Evolutionary conservation across 2,113 vertebrate genomes (phyloP).

Genomic region (Phoxinus phoxinus): DNA sequence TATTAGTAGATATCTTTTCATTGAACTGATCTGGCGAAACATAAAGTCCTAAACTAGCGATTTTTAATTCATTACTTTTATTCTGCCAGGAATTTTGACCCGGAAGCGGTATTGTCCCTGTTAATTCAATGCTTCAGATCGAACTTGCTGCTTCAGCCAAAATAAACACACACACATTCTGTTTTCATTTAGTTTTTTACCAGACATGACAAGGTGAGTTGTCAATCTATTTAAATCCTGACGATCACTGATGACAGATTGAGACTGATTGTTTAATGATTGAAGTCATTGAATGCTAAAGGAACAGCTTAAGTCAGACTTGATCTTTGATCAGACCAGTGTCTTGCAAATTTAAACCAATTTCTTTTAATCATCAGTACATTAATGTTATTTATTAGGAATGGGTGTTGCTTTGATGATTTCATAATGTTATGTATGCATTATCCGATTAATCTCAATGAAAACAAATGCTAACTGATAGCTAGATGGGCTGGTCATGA

Average conservation of each 20-base stretch:
- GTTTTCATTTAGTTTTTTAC: neutral
- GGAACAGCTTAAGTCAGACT: neutral
- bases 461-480: neutral
- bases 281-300: neutral
- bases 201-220: slow-evolving; percentile 53
- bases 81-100: slow-evolving; percentile 21
- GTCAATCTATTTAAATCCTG: neutral
- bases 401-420: neutral
- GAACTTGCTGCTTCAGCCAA: neutral
- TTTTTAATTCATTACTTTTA: neutral
- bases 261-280: neutral
- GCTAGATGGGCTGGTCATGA: neutral
- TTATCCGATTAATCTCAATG: neutral
- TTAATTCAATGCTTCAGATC: neutral
- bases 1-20: neutral
- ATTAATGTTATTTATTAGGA: neutral
- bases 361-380: neutral
- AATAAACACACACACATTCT: slow-evolving; percentile 7
- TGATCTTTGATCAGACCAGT: slow-evolving; percentile 8
- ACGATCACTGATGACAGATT: neutral
- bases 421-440: neutral
- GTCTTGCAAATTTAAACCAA: neutral
- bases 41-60: neutral
- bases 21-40: neutral
- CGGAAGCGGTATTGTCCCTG: slow-evolving; percentile 27